These are phyloP conservation scores for Danio albolineatus DNA, from an alignment of 2,797 vertebrate genomes.

Conservation along the genomic window DNA sequence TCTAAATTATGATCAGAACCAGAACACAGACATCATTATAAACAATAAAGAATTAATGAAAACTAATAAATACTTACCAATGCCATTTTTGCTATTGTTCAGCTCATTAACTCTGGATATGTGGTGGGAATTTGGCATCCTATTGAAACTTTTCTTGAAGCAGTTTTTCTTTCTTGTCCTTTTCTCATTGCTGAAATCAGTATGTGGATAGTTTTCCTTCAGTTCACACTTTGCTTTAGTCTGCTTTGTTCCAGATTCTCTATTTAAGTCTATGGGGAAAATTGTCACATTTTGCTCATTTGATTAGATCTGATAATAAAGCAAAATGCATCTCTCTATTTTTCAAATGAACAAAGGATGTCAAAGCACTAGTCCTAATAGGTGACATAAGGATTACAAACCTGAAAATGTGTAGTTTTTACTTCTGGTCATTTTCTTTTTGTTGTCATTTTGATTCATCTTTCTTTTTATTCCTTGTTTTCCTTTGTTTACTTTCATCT, in stretches of 20 bases:
- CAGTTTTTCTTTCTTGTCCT: background rate
- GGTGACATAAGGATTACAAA: background rate
- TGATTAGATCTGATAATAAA: background rate
- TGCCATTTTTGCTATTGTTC: background rate
- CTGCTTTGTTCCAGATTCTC: background rate
- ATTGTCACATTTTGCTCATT: background rate
- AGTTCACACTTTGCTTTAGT: background rate
- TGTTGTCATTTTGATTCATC: background rate
- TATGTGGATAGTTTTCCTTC: background rate
- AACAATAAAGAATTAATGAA: background rate
- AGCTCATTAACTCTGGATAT: background rate
- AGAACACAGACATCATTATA: background rate
- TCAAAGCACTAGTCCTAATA: too few species aligned
- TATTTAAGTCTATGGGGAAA: background rate
- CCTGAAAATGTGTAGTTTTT: background rate
- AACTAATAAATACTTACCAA: background rate
- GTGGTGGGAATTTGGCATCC: background rate
- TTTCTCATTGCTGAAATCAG: background rate
- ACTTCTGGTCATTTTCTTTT: background rate
- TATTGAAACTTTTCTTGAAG: background rate
- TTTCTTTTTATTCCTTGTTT: slow-evolving; percentile 6
- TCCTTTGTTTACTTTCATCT: background rate
- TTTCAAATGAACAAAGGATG: too few species aligned
- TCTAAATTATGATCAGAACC: background rate
- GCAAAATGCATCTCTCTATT: too few species aligned